Conservation (phyloP, 2,797 vertebrate genomes). For the Smutsia temminckii region DNA sequence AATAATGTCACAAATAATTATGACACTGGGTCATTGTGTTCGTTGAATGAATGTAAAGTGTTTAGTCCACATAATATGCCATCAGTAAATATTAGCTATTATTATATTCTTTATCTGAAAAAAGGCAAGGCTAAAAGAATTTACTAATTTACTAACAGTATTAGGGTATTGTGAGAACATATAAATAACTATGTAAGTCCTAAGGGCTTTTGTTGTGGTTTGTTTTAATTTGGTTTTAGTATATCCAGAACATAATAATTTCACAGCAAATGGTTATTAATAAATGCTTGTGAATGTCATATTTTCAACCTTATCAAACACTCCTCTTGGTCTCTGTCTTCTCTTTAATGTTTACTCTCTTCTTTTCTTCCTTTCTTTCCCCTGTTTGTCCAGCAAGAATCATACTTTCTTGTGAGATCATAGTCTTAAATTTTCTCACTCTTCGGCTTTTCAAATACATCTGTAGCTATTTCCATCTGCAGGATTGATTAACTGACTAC, state of each 20-base stretch:
- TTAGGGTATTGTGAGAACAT: background rate
- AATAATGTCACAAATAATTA: background rate
- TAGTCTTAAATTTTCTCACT: background rate
- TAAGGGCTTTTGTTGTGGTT: background rate
- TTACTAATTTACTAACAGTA: too few relatives aligned
- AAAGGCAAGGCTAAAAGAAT: background rate
- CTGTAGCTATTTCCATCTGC: background rate
- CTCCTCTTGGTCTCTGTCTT: background rate
- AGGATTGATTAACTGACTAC: background rate
- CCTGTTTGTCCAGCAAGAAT: background rate
- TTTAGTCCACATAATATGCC: background rate
- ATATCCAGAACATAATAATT: background rate
- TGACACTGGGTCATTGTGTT: background rate
- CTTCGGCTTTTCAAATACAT: background rate
- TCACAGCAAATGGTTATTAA: background rate
- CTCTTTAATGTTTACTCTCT: background rate
- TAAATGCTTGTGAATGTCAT: background rate
- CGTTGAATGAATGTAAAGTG: background rate
- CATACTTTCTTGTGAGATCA: background rate
- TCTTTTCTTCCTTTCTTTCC: background rate
- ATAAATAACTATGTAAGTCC: too few relatives aligned
- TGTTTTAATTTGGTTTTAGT: background rate
- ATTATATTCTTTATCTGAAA: background rate
- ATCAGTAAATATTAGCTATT: background rate
- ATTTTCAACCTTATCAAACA: background rate